Evolutionary conservation across 2,113 vertebrate genomes (phyloP), one percentile per base, ranked within the genome.

Genomic region (Phylloscopus trochilus): DNA sequence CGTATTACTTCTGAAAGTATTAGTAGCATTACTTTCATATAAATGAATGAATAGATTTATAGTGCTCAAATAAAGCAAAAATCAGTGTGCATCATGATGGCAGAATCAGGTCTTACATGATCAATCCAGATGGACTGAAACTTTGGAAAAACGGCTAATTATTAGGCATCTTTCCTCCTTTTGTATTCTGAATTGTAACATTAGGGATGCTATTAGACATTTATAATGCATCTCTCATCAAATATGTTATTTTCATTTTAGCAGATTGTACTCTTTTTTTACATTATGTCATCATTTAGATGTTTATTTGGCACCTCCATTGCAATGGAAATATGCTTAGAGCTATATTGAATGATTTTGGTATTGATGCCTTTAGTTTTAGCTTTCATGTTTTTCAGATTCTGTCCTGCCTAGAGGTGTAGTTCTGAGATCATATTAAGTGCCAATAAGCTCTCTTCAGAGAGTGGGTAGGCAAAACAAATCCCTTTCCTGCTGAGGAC

Each of bases 221-320:
- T 66, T 35, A 27, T 23, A 76, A 44, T 26, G 47, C 1, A 9
- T 26, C 5, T 68, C 24, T 69, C 37, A 46, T 55, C 1, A 87
- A 49, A 52, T 24, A 69, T 20, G 10, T 6, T 37, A 4, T 35
- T 84, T 69, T 64, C 14, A n/a, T 49, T 58, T 41, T 24, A 69
- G 13, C 1, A 1, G 2, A 26, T 15, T 26, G 26, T 37, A 10
- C 0, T 8, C 35, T 73, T 62, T 26, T 53, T 51, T 33, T 6
- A 27, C 13, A 79, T 44, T 39, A 26, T 33, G 5, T 46, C 28
- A 77, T 87, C 41, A 44, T 59, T 77, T 80, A 21, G 10, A 30
- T 47, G 8, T 21, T 64, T 64, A 24, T 89, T 60, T 82, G 60
- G 33, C 23, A 31, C 15, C 23, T 85, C 19, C 3, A 27, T 62